These are phyloP conservation scores for Phrynocephalus forsythii DNA, from an alignment of 2,797 vertebrate species.

Conservation along the genomic window DNA sequence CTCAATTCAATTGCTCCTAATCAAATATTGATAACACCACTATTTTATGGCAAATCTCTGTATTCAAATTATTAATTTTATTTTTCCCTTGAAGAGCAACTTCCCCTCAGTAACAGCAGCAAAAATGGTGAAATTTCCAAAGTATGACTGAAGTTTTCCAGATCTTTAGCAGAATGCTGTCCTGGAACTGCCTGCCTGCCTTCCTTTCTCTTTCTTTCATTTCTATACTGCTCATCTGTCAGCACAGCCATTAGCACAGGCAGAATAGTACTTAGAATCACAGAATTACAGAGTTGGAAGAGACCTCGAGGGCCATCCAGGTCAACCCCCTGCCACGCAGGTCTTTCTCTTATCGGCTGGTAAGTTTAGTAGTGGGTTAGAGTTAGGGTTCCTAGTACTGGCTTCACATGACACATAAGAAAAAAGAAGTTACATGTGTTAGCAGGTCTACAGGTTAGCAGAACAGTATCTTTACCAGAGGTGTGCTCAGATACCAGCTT, in stretches of 20 bases:
- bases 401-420: neutral
- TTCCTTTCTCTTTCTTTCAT: no score
- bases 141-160: neutral
- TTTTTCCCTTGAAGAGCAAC: no score
- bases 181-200: neutral
- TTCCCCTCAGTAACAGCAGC: neutral
- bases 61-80: no score
- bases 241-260: neutral
- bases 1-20: no score
- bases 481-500: neutral
- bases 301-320: no score
- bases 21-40: no score
- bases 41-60: no score
- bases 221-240: no score
- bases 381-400: neutral
- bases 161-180: neutral
- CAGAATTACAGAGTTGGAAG: no score
- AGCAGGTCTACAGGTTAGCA: no score
- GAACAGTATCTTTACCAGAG: neutral
- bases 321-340: no score
- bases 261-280: neutral
- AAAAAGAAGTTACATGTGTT: neutral
- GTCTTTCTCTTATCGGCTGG: neutral
- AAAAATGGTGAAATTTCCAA: neutral
- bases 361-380: neutral